Percentiles rank a stretch among this genome's conserved stretches.
phyloP scores from a whole-genome alignment of 2,113 vertebrate genomes.

The Myiozetetes cayanensis region DNA sequence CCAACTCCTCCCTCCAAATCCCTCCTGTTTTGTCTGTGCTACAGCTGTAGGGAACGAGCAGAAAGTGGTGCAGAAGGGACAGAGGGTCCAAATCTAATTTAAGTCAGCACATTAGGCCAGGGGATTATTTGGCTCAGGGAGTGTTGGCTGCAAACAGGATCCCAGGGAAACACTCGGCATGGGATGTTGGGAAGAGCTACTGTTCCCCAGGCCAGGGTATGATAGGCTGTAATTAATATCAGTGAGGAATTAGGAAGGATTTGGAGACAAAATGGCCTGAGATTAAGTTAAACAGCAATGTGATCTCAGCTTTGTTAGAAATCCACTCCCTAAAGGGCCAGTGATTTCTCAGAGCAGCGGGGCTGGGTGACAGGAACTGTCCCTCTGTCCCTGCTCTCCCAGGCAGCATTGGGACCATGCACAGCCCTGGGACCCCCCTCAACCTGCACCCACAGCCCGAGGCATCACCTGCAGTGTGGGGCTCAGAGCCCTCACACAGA shows the following conservation, averaged over 20 bases:
- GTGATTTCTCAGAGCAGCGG: accelerated
- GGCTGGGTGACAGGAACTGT: not conserved
- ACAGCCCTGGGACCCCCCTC: not conserved
- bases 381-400: not conserved
- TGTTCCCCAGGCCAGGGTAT: not conserved
- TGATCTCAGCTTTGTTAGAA: not conserved
- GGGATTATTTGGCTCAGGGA: not conserved
- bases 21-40: not conserved
- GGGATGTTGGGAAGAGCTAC: not conserved
- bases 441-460: not conserved
- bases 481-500: not conserved
- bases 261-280: slow-evolving; percentile 15
- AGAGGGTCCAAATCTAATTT: not conserved
- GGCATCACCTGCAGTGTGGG: accelerated
- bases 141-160: not conserved
- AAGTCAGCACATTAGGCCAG: not conserved
- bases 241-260: not conserved
- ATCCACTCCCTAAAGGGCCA: not conserved
- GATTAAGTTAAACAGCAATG: not conserved
- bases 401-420: accelerated
- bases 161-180: accelerated
- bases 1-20: not conserved
- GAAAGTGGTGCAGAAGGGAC: not conserved
- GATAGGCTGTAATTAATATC: not conserved
- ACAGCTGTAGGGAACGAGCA: not conserved